Base-by-base conservation (phyloP, 1,140 invertebrate genomes). In the Littorina saxatilis region DNA sequence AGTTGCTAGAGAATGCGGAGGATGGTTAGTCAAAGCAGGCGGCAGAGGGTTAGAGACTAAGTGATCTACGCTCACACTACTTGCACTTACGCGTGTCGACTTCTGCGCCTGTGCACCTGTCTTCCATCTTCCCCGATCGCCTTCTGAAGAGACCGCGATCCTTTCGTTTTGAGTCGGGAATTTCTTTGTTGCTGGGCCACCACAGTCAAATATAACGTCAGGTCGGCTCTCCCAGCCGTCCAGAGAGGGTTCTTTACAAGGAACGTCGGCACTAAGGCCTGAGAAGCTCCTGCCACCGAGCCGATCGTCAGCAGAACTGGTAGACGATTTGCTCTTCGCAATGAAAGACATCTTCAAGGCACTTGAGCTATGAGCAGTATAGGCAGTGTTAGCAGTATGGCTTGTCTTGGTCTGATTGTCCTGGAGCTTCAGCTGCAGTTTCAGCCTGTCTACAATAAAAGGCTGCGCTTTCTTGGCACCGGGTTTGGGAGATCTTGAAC, bases 191-290 rank as follows among this genome's bases (percentile, higher is more conserved):
- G n/a, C n/a, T n/a, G 23, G 9, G 70, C 23, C 23, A 50, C 27
- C 40, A 27, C 70, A 73, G 70, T 73, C 70, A 50, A 73, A 73
- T 27, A 73, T 73, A 35, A 32, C 70, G 23, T 73, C 40, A 2
- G 70, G 70, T 2, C 70, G 37, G 43, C 70, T 73, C 40, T 73
- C 70, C 70, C 70, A 73, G 4, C 70, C 70, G 13, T 73, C 70
- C 23, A 73, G n/a, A 5, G 40, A 13, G 2, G 43, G 70, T 23
- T 73, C 70, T 27, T 73, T 73, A 13, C 43, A 47, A 47, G 70
- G 27, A 23, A 17, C 23, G 70, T 11, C 1, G 5, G 11, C 23
- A 2, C 9, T 43, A 50, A n/a, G 20, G 5, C 5, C 13, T n/a
- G 40, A 50, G 7, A 29, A 39, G 29, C 15, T 15, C 27, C 23